phyloP scores from a whole-genome alignment of 2,797 vertebrate genomes.

The Catostomus latipinnis region DNA sequence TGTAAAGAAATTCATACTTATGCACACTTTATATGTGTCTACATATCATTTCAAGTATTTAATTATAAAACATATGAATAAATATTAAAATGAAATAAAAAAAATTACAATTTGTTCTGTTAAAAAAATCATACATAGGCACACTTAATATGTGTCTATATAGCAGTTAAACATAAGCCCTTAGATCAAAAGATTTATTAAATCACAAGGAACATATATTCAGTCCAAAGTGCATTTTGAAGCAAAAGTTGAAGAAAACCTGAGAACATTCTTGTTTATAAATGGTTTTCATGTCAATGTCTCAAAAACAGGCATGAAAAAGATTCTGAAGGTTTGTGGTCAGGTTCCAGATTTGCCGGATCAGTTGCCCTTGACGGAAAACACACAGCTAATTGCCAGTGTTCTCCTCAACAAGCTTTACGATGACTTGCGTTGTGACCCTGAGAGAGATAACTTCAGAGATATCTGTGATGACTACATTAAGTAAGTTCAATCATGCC shows the following conservation, averaged over 20 bases:
- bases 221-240: no score
- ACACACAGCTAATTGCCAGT: conserved; percentile 93
- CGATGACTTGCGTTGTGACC: conserved; percentile 91
- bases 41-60: no score
- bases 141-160: no score
- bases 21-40: no score
- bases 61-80: no score
- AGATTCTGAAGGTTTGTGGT: conserved; percentile 95
- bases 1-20: no score
- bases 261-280: neutral
- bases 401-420: conserved; percentile 93
- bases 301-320: conserved; percentile 85
- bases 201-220: no score
- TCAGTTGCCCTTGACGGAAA: conserved; percentile 90
- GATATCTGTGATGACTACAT: conserved; percentile 91
- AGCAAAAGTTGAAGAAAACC: neutral
- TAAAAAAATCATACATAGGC: no score
- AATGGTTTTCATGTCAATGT: conserved; percentile 2
- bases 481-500: conserved; percentile 78
- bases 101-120: no score
- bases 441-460: conserved; percentile 89
- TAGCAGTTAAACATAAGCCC: no score
- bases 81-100: no score
- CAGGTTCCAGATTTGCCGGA: conserved; percentile 91
- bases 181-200: no score